Base-by-base conservation (phyloP, 2,888 invertebrate species). In the Copidosoma aretas region DNA sequence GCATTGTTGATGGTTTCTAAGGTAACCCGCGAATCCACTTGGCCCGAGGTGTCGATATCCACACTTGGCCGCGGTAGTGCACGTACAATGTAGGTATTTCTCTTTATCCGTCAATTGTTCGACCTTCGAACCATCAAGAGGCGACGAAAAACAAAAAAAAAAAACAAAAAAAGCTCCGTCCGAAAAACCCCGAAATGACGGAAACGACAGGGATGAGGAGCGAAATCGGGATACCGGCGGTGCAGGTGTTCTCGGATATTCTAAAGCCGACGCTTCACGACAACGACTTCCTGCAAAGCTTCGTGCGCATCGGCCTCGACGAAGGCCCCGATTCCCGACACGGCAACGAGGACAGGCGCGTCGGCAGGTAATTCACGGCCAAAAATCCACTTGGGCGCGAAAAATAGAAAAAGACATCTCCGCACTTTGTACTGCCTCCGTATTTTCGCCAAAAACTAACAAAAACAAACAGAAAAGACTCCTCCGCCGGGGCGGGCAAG, bases 221-320 rank as follows among this genome's bases (percentile, higher is more conserved):
- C 32, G 32, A 32, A 32, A 8, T 32, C 8, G 8, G 24, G 0
- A n/a, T 58, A 15, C 25, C 52, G 1, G 25, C 41, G 4, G 14
- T 15, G 10, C 57, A 61, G 39, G 43, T 46, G 74, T 86, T 87
- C 51, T 86, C 86, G 59, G 88, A 88, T 70, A 90, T 91, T 61
- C 84, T 91, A n/a, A 89, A 90, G 64, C 87, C 89, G 41, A 88
- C 89, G 57, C 88, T 82, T 22, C 81, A 90, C 78, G 89, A 92
- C 75, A 89, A 90, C 17, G 93, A 93, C 80, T 88, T 93, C 76
- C 82, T 94, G 21, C 92, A 93, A 84, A 93, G 93, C 80, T 94
- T 92, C 80, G 90, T 92, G 19, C 87, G 93, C 61, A 88, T 91
- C 21, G 91, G 89, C 39, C 84, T 88, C 10, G 88, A 87, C 1